Evolutionary conservation across 2,113 vertebrate genomes (phyloP), one percentile per base, ranked within the genome.

Genomic region (Paracanthobrama guichenoti): DNA sequence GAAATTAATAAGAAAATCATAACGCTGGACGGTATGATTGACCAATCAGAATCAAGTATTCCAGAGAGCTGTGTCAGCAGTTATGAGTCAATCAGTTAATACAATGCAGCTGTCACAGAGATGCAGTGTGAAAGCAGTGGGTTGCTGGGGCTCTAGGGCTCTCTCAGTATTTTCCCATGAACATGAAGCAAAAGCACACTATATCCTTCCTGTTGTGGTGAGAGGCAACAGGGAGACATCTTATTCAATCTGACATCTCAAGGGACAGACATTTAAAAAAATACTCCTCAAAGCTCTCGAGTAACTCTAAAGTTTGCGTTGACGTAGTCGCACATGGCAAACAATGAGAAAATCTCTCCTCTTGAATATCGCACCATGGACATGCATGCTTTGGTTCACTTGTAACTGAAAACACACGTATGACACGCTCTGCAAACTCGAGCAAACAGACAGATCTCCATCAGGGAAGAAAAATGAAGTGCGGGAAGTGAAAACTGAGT

Each of bases 131-230:
- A 87, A 84, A 87, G 48, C 24, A 39, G 82, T 84, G 71, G 85
- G 81, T 73, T 81, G 60, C 42, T 71, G 42, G 6, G 62, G 71
- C 81, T 81, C 46, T 53, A 74, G 31, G 77, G 62, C 64, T 87
- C 24, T 73, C 74, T 53, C 39, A 62, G 57, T 22, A 39, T 87
- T 87, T 87, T 87, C 84, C 86, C 86, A 87, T 87, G 84, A 79
- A 85, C 74, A 85, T 87, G 9, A 75, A 75, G 73, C 26, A 50
- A 75, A 87, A 79, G 71, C 71, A 50, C 46, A 66, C 39, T 85
- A 67, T 46, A 55, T 82, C 24, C 53, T 64, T 55, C 46, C 83
- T 77, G 66, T 20, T 76, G 62, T 67, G 48, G 60, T 44, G 53
- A 20, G 24, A 60, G 28, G 57, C 44, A 42, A 67, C 53, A 60